A percentile compares a stretch with the other conserved stretches of the same genome.
These are phyloP conservation scores for Chrysocyon brachyurus DNA, from an alignment of 2,797 vertebrate species.

Conservation along the genomic window DNA sequence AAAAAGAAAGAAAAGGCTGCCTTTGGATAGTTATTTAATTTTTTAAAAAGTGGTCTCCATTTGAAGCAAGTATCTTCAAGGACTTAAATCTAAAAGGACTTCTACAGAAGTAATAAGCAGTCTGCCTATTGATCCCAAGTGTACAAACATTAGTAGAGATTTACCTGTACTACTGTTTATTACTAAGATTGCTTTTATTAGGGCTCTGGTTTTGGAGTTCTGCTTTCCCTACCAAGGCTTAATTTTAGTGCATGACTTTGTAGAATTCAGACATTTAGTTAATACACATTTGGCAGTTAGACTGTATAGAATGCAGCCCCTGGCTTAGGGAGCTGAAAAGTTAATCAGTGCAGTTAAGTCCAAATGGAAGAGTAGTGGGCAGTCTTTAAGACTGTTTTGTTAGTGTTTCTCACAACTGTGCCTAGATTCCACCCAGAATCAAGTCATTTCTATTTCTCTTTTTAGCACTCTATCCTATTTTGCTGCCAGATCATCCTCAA, in stretches of 20 bases:
- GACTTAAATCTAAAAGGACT: neutral
- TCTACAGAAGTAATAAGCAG: neutral
- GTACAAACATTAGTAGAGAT: neutral
- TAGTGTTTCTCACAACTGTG: neutral
- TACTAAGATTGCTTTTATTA: neutral
- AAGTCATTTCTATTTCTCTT: conserved; percentile 29
- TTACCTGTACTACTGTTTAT: neutral
- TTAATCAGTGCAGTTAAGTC: neutral
- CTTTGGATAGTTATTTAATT: conserved; percentile 29
- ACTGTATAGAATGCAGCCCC: neutral
- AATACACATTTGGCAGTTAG: neutral
- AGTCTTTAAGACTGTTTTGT: neutral
- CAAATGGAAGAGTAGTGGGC: neutral
- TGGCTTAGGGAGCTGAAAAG: neutral
- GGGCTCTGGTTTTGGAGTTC: neutral
- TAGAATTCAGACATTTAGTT: neutral
- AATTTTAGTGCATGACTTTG: neutral
- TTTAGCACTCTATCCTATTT: conserved; percentile 1
- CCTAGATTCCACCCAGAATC: conserved; percentile 21
- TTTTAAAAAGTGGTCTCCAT: neutral
- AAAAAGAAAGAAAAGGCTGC: neutral
- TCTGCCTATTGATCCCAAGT: neutral
- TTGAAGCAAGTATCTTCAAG: neutral
- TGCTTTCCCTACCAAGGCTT: neutral
- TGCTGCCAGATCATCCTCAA: conserved; percentile 4